Conservation (phyloP, 2,797 vertebrate species). For the Macroramphosus scolopax region DNA sequence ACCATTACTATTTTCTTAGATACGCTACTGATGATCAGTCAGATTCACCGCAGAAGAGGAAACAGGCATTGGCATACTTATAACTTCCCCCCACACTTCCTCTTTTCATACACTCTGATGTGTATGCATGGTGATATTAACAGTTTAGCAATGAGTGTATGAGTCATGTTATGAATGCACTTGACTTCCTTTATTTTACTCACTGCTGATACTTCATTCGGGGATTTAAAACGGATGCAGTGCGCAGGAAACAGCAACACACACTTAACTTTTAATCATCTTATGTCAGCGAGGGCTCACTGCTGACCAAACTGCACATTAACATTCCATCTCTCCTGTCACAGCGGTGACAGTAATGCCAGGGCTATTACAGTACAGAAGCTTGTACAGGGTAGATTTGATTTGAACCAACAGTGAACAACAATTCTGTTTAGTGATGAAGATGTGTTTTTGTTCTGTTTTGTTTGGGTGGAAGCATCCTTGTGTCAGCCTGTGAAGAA, state of each 20-base stretch:
- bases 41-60: background rate
- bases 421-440: no score
- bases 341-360: slow-evolving; percentile 36
- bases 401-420: no score
- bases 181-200: background rate
- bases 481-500: slow-evolving; percentile 16
- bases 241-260: slow-evolving; percentile 1
- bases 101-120: background rate
- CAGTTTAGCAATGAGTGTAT: no score
- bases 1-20: background rate
- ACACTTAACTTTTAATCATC: slow-evolving; percentile 43
- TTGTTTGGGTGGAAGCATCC: slow-evolving; percentile 6
- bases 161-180: no score
- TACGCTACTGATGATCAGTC: background rate
- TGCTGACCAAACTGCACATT: slow-evolving; percentile 47
- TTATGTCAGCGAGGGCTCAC: slow-evolving; percentile 38
- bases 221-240: slow-evolving; percentile 3
- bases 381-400: slow-evolving; percentile 18
- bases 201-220: slow-evolving; percentile 4
- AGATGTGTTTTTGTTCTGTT: background rate
- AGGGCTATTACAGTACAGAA: slow-evolving; percentile 22
- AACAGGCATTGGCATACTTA: no score
- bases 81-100: no score
- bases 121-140: no score
- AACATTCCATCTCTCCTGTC: slow-evolving; percentile 53